Conservation (phyloP, 2,113 vertebrate genomes). For the Oreamnos americanus region DNA sequence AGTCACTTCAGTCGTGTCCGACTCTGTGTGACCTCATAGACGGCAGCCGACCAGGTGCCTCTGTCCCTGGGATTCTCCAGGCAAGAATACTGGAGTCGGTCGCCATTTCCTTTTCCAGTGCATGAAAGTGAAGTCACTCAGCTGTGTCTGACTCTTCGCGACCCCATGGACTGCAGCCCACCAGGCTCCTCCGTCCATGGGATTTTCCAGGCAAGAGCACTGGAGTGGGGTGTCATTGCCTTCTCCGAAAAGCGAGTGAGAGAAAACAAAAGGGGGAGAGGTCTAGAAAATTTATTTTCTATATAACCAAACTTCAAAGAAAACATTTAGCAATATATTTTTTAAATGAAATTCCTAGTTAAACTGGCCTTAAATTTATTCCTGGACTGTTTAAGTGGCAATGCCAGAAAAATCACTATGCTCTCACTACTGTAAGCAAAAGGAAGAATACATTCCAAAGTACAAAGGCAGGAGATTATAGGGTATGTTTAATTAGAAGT, state of each 20-base stretch:
- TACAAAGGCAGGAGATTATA: background rate
- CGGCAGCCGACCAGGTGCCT: too few relatives aligned
- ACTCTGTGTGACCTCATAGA: too few relatives aligned
- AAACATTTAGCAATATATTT: conserved; percentile 30
- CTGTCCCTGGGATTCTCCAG: too few relatives aligned
- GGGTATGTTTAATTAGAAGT: conserved; percentile 20
- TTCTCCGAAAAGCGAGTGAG: background rate
- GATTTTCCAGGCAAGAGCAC: too few relatives aligned
- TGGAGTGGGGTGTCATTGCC: too few relatives aligned
- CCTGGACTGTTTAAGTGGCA: background rate
- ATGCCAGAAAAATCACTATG: background rate
- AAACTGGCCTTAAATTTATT: conserved; percentile 22
- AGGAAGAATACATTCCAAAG: background rate
- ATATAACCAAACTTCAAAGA: conserved; percentile 4
- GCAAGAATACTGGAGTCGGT: too few relatives aligned
- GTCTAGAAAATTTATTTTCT: conserved; percentile 23
- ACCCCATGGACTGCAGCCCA: too few relatives aligned
- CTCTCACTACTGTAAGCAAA: conserved; percentile 3
- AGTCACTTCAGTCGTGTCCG: too few relatives aligned
- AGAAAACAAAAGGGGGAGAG: background rate
- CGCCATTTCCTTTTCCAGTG: too few relatives aligned
- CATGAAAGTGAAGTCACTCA: too few relatives aligned
- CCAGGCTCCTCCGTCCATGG: too few relatives aligned
- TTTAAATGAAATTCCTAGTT: conserved; percentile 22
- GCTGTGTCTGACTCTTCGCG: too few relatives aligned